Evolutionary conservation across 2,888 invertebrate species (phyloP), one percentile per base, ranked within the genome.

Genomic region (Lasioglossum calceatum): DNA sequence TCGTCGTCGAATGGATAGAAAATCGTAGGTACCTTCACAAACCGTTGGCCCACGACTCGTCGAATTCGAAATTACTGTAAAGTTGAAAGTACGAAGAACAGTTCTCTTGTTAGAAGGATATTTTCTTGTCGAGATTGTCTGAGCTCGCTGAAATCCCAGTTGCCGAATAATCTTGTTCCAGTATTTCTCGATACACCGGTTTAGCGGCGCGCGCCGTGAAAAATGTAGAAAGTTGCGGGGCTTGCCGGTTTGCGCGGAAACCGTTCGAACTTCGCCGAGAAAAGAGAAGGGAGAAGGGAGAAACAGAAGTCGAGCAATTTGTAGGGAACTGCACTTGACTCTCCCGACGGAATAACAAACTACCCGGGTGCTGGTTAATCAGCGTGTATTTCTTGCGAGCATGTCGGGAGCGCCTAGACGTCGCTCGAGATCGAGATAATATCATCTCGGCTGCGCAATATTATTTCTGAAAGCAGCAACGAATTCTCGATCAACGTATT

Each of bases 171-270:
- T 80, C 84, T 47, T 42, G 73, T 44, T 67, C 77, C 39, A 50
- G 83, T 23, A 73, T 82, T 77, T 84, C 84, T 73, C 72, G 84
- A 77, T 36, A 77, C 84, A 84, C 84, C 84, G 84, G 84, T 84
- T 84, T 64, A 72, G 72, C 72, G 71, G 2, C 23, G 10, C 10
- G 54, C n/a, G n/a, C 19, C n/a, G 74, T 19, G 84, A 73, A 84
- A 77, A 70, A 84, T 77, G 27, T 79, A 72, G 85, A 85, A 79
- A 84, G 84, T 74, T n/a, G n/a, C 50, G 16, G 10, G 27, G 47
- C n/a, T 47, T 14, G 44, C 54, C 54, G 5, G 14, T 14, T 14
- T 5, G 16, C 27, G 14, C 27, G 14, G 61, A 27, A 54, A 54
- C 23, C 23, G 61, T 61, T 61, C 27, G 27, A 61, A n/a, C 61